Base-by-base conservation (phyloP, 2,797 vertebrate genomes). In the Ambastaia sidthimunki region DNA sequence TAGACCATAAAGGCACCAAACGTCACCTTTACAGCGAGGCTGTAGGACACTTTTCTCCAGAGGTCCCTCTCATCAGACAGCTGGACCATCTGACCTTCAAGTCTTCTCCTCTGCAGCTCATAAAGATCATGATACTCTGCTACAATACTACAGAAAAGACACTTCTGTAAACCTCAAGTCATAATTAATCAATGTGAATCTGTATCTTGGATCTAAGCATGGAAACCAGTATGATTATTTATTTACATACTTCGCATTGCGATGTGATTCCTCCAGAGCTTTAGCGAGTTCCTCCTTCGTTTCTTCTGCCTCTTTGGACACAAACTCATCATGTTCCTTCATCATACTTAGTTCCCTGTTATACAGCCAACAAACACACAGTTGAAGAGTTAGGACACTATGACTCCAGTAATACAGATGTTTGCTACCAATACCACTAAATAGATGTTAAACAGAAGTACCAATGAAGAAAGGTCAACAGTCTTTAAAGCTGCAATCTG, bases 61-160 rank as follows among this genome's bases (percentile, higher is more conserved):
- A 89, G 63, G 72, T 96, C 94, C 82, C 91, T 95, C 80, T 98
- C 96, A 52, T 89, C 76, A 0, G 92, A 93, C 81, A 96, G 85
- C n/a, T 90, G 85, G 21, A 84, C 84, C 87, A 96, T 85, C 83
- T 96, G 93, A 28, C 82, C 85, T 86, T 96, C 93, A 63, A 96
- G 91, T 44, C 93, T 91, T 73, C 71, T 78, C 85, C 95, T 92
- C 83, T 96, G 96, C 71, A 96, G 76, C 83, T 95, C 92, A 9
- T 97, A 96, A 54, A 98, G 90, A 18, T 94, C 88, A 12, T 94
- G 94, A 86, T 96, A 97, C 79, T 94, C 91, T 86, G 94, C 93
- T 73, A 95, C 90, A 87, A 96, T 87, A 79, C 96, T 97, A 87
- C 44, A 79, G 37, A 80, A 54, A 50, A 63, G 13, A 13, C 21